These are phyloP conservation scores for Aegypius monachus DNA, from an alignment of 2,113 vertebrate species.

Conservation along the genomic window DNA sequence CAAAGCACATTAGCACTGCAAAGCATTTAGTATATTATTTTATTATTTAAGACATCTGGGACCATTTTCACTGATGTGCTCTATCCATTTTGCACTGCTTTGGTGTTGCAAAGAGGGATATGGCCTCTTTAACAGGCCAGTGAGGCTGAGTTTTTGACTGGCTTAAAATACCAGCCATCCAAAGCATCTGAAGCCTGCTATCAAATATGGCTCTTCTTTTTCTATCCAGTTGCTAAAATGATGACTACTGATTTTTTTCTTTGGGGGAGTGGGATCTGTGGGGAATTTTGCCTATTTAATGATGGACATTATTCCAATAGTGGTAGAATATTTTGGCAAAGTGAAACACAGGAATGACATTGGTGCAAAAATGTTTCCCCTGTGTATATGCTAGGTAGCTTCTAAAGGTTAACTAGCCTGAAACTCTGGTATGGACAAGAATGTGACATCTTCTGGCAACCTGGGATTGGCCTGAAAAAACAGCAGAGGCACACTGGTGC, in stretches of 20 bases:
- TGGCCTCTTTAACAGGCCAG: slow-evolving; percentile 2
- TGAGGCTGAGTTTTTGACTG: slow-evolving; percentile 29
- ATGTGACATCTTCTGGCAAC: neutral
- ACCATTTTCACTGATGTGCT: slow-evolving; percentile 57
- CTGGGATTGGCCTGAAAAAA: neutral
- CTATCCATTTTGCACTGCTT: slow-evolving; percentile 58
- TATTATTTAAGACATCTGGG: slow-evolving; percentile 69
- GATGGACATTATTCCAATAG: neutral
- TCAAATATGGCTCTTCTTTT: neutral
- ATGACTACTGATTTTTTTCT: neutral
- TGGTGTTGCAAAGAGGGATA: slow-evolving; percentile 30
- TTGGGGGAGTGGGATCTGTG: neutral
- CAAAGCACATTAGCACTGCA: slow-evolving; percentile 56
- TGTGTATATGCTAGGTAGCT: neutral
- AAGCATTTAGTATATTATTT: slow-evolving; percentile 68
- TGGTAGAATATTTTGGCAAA: neutral
- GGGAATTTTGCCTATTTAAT: neutral
- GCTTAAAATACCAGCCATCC: neutral
- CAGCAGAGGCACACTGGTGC: neutral
- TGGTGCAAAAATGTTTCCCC: neutral
- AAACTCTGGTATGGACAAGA: neutral
- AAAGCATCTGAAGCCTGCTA: neutral
- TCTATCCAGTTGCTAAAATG: neutral
- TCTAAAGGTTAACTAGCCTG: neutral
- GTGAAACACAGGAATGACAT: neutral